phyloP scores from a whole-genome alignment of 2,797 vertebrate species.

The Oreochromis grahami region DNA sequence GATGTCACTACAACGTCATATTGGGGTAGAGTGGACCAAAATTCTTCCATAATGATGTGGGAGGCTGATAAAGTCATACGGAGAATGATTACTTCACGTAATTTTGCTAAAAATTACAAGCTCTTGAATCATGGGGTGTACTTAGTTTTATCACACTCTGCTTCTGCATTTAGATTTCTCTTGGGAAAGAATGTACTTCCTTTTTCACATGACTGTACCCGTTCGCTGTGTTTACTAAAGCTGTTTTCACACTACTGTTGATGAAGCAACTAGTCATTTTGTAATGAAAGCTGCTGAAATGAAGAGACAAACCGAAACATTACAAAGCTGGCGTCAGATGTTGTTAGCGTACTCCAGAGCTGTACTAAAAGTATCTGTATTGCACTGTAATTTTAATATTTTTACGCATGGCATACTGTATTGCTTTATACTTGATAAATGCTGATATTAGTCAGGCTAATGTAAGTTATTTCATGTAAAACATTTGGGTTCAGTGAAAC shows the following conservation, averaged over 20 bases:
- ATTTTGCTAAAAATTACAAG: not conserved
- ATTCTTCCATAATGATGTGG: not conserved
- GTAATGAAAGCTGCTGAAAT: not conserved
- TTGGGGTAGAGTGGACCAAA: not conserved
- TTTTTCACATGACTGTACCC: not conserved
- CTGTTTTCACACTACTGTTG: not conserved
- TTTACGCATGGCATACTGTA: not conserved
- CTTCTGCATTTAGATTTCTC: not conserved
- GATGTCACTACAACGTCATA: not conserved
- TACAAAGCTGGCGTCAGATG: not conserved
- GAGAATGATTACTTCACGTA: not conserved
- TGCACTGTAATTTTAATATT: not conserved
- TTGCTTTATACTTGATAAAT: not conserved
- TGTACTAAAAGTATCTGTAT: not conserved
- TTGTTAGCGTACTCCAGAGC: not conserved
- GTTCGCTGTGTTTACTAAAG: not conserved
- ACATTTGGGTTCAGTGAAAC: slow-evolving; percentile 6
- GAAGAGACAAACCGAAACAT: not conserved
- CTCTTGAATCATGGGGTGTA: not conserved
- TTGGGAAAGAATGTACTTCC: not conserved
- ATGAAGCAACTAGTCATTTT: not conserved
- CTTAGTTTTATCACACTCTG: not conserved
- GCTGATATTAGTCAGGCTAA: not conserved
- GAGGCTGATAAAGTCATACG: not conserved
- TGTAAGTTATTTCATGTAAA: not conserved